Conservation (phyloP, 2,888 invertebrate species). For the Barypeithes pellucidus region DNA sequence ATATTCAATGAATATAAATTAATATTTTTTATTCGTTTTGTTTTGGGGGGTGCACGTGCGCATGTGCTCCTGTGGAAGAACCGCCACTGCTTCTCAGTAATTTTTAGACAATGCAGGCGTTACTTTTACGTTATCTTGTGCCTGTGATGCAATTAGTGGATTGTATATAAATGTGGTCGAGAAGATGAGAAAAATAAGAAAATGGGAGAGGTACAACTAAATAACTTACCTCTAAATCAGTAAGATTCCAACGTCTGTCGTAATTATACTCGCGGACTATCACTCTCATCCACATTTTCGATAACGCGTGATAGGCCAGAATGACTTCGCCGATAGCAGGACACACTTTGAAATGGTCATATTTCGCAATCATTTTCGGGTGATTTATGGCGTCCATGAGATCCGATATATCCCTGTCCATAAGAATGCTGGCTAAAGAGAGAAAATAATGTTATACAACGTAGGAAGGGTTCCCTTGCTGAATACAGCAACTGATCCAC, state of each 20-base stretch:
- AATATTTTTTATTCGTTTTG: too few relatives aligned
- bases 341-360: slow-evolving; percentile 57
- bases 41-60: too few relatives aligned
- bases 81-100: too few relatives aligned
- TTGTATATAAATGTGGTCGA: too few relatives aligned
- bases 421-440: slow-evolving; percentile 38
- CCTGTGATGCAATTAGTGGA: too few relatives aligned
- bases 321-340: slow-evolving; percentile 62
- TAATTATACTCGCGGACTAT: slow-evolving; percentile 52
- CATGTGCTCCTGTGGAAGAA: too few relatives aligned
- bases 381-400: slow-evolving; percentile 57
- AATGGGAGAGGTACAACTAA: too few relatives aligned
- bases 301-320: slow-evolving; percentile 56
- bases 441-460: neutral
- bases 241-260: slow-evolving; percentile 40
- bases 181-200: too few relatives aligned
- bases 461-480: slow-evolving; percentile 20
- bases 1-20: too few relatives aligned
- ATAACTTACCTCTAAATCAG: slow-evolving; percentile 26
- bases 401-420: slow-evolving; percentile 54
- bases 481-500: too few relatives aligned
- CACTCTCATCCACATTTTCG: slow-evolving; percentile 59
- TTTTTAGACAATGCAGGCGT: too few relatives aligned
- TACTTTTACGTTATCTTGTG: too few relatives aligned
- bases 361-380: slow-evolving; percentile 51